These are phyloP conservation scores for Naja naja DNA, from an alignment of 2,113 vertebrate genomes.

Conservation along the genomic window DNA sequence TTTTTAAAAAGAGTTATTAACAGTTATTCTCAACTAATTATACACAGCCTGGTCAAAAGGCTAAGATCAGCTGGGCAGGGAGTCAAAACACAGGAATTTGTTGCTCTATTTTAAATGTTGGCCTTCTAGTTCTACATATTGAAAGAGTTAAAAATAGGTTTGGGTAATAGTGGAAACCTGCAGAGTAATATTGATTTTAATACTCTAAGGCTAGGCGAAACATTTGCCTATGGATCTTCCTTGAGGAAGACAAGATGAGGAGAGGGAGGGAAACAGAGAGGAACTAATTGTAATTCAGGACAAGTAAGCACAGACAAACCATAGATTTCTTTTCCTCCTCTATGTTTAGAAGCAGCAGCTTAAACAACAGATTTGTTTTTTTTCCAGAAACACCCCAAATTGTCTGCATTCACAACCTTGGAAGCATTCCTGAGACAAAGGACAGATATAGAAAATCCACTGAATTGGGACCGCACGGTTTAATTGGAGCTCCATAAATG, in stretches of 20 bases:
- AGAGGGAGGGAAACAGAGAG: constrained; percentile 54
- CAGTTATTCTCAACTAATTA: too few relatives aligned
- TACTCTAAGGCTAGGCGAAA: constrained; percentile 52
- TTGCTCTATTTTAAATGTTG: constrained; percentile 47
- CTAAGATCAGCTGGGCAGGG: constrained; percentile 13
- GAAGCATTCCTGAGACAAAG: neutral
- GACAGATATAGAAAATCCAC: neutral
- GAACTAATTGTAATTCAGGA: constrained; percentile 27
- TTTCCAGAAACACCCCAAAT: too few relatives aligned
- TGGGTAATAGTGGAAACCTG: constrained; percentile 63
- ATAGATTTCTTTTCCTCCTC: neutral
- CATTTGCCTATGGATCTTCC: constrained; percentile 62
- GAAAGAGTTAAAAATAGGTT: constrained; percentile 63
- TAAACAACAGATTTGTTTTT: neutral
- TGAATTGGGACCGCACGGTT: neutral
- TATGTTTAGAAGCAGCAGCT: too few relatives aligned
- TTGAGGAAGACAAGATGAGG: constrained; percentile 52
- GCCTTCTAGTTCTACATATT: constrained; percentile 59
- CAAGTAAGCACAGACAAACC: neutral
- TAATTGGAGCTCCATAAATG: neutral
- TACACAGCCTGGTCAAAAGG: neutral
- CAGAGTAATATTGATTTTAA: constrained; percentile 54
- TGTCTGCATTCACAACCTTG: neutral
- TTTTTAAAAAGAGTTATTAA: neutral
- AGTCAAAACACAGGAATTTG: neutral